Percentiles rank a stretch among this genome's conserved stretches.
Conservation (phyloP, 2,113 vertebrate genomes). For the Scortum barcoo region DNA sequence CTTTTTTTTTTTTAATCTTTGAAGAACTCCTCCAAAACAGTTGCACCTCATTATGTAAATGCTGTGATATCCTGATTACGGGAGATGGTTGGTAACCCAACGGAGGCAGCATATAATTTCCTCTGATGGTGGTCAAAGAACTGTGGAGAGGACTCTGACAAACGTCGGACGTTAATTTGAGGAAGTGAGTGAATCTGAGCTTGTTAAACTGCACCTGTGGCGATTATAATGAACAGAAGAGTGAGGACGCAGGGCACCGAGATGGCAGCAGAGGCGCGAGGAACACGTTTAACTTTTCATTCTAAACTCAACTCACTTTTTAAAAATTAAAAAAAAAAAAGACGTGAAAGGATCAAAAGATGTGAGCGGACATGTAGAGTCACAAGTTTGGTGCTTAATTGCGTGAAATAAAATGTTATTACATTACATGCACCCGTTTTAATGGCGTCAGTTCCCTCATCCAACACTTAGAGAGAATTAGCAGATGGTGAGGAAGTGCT, state of each 20-base stretch:
- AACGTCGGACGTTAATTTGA: constrained; percentile 27
- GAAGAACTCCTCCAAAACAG: not conserved
- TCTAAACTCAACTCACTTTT: not conserved
- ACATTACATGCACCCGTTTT: constrained; percentile 46
- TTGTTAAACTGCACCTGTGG: constrained; percentile 12
- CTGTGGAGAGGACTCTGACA: constrained; percentile 21
- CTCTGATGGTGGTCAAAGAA: constrained; percentile 19
- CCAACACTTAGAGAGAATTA: constrained; percentile 69
- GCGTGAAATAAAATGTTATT: constrained; percentile 59
- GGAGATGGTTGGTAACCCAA: constrained; percentile 15
- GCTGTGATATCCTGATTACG: constrained; percentile 26
- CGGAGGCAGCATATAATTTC: constrained; percentile 27
- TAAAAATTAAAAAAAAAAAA: not conserved
- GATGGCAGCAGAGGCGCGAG: not conserved
- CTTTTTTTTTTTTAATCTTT: constrained; percentile 20
- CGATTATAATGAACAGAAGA: constrained; percentile 29
- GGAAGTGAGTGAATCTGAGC: constrained; percentile 33
- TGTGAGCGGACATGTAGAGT: constrained; percentile 12
- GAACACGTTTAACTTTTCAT: not conserved
- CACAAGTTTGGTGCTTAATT: constrained; percentile 54
- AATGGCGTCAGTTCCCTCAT: constrained; percentile 46
- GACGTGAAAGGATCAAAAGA: not conserved
- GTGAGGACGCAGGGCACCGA: not conserved
- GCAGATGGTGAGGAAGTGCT: constrained; percentile 59
- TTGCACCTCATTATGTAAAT: constrained; percentile 19